Percentiles rank a stretch among this genome's conserved stretches.
Conservation (phyloP, 1,140 invertebrate genomes). For the Drosophila sechellia region DNA sequence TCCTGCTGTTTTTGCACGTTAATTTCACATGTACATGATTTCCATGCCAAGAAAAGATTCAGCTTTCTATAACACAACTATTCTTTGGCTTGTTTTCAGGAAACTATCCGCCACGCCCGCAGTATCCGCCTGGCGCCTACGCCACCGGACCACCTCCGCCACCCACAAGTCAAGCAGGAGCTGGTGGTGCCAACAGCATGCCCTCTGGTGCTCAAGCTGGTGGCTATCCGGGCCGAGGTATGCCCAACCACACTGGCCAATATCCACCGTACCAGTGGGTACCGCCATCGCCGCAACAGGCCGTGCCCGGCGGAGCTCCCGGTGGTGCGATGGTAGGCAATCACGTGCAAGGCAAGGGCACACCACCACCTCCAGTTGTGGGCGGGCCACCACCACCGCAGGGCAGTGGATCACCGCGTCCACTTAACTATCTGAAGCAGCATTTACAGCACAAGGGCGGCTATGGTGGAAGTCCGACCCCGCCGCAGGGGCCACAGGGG, state of each 20-base stretch:
- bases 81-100: constrained; percentile 60
- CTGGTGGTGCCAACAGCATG: constrained; percentile 83
- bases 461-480: constrained; percentile 86
- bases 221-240: constrained; percentile 85
- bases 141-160: constrained; percentile 71
- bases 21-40: too few species aligned
- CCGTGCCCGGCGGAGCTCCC: constrained; percentile 65
- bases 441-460: constrained; percentile 89
- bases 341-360: constrained; percentile 82
- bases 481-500: constrained; percentile 86
- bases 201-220: constrained; percentile 71
- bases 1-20: too few species aligned
- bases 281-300: constrained; percentile 76
- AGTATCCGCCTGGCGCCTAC: constrained; percentile 86
- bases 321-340: constrained; percentile 76
- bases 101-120: constrained; percentile 86
- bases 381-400: constrained; percentile 73
- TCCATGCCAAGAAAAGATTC: too few species aligned
- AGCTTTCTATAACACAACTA: background rate
- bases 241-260: constrained; percentile 86
- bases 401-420: constrained; percentile 84
- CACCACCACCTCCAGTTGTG: constrained; percentile 69
- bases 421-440: constrained; percentile 88
- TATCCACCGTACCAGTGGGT: constrained; percentile 85
- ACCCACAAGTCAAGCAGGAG: constrained; percentile 65